These are phyloP conservation scores for Drosophila sproati DNA, from an alignment of 1,140 invertebrate species.

Conservation along the genomic window DNA sequence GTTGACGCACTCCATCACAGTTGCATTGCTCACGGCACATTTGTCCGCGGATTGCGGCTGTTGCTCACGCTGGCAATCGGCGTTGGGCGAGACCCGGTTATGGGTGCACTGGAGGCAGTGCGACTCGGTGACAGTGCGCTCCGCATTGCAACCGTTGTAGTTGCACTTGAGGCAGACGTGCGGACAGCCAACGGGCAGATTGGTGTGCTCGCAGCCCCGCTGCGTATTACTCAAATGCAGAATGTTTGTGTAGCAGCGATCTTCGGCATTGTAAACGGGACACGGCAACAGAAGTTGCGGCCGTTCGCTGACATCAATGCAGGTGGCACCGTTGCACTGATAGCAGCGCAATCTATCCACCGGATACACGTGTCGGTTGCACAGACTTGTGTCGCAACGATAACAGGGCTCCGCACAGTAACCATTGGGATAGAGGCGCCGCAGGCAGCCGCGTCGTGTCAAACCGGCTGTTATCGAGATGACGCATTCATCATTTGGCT, in stretches of 20 bases:
- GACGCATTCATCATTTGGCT: slow-evolving; percentile 56
- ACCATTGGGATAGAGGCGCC: slow-evolving; percentile 58
- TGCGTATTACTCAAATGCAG: slow-evolving; percentile 59
- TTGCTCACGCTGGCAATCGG: slow-evolving; percentile 58
- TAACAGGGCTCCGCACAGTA: slow-evolving; percentile 73
- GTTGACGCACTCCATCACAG: slow-evolving; percentile 63
- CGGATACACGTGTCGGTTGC: slow-evolving; percentile 73
- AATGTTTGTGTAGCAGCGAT: slow-evolving; percentile 76
- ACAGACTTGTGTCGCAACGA: slow-evolving; percentile 65
- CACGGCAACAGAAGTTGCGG: slow-evolving; percentile 63
- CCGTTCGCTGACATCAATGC: slow-evolving; percentile 60
- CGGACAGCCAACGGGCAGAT: slow-evolving; percentile 57
- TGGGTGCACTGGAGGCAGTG: slow-evolving; percentile 65
- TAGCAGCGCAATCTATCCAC: slow-evolving; percentile 67
- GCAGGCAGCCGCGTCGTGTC: slow-evolving; percentile 68
- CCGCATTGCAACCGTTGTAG: slow-evolving; percentile 72
- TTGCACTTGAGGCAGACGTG: slow-evolving; percentile 79
- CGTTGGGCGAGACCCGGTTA: slow-evolving; percentile 44
- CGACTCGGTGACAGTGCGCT: slow-evolving; percentile 57
- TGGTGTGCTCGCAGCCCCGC: slow-evolving; percentile 68
- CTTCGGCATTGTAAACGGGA: slow-evolving; percentile 57
- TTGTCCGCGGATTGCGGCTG: neutral
- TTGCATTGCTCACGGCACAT: slow-evolving; percentile 51
- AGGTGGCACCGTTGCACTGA: slow-evolving; percentile 66
- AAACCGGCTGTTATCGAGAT: slow-evolving; percentile 65